These are phyloP conservation scores for Musca vetustissima DNA, from an alignment of 1,140 invertebrate species.

Conservation along the genomic window DNA sequence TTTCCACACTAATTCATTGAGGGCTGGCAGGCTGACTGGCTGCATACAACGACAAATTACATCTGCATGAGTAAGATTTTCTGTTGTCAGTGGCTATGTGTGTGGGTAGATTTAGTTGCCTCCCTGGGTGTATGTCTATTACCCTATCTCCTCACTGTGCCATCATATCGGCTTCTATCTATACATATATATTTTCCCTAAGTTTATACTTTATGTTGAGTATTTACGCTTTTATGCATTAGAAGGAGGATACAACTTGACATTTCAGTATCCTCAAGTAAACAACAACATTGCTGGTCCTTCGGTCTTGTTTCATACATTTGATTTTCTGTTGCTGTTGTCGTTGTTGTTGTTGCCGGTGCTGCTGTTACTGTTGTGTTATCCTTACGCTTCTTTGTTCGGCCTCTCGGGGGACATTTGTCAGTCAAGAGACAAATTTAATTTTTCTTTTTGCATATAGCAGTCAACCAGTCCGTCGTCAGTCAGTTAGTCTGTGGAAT, in stretches of 20 bases:
- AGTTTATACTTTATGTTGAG: conserved; percentile 17
- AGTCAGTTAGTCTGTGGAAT: too few species aligned
- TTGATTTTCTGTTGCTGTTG: neutral
- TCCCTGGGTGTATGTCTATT: too few species aligned
- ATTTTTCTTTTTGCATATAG: conserved; percentile 39
- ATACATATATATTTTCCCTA: neutral
- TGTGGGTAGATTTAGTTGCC: too few species aligned
- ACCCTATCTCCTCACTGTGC: too few species aligned
- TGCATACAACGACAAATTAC: too few species aligned
- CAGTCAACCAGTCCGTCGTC: neutral
- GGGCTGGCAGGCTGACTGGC: too few species aligned
- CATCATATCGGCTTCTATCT: too few species aligned
- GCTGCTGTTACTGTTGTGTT: too few species aligned
- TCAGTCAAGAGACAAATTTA: conserved; percentile 56
- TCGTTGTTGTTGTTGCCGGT: neutral
- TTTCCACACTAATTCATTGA: too few species aligned
- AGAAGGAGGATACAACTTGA: conserved; percentile 43
- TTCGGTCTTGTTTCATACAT: neutral
- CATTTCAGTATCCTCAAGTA: conserved; percentile 54
- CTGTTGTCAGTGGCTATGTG: too few species aligned
- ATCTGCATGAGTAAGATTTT: too few species aligned
- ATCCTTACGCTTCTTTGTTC: conserved; percentile 47
- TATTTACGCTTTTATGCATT: conserved; percentile 16
- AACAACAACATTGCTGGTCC: conserved; percentile 8
- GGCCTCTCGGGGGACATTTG: conserved; percentile 54